Conservation (phyloP, 2,113 vertebrate genomes). For the Dromas ardeola region DNA sequence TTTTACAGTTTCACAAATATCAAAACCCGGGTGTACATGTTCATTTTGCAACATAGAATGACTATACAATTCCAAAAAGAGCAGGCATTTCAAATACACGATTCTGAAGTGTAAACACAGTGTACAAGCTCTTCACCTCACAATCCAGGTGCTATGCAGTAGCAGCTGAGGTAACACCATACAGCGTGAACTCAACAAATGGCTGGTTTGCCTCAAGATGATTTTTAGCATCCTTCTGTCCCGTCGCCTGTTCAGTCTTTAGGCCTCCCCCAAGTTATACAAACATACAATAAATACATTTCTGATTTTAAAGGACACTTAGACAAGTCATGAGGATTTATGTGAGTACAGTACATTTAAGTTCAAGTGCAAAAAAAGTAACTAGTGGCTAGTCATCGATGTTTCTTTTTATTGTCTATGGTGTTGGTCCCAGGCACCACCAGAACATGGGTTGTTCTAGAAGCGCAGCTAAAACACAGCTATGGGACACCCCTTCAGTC, state of each 20-base stretch:
- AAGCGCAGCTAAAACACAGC: conserved; percentile 24
- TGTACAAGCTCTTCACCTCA: conserved; percentile 46
- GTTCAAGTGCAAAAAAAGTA: conserved; percentile 81
- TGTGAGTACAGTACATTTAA: conserved; percentile 78
- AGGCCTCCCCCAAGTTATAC: conserved; percentile 38
- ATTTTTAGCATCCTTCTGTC: conserved; percentile 42
- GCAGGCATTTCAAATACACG: conserved; percentile 71
- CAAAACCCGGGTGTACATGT: conserved; percentile 68
- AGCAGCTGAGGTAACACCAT: conserved; percentile 50
- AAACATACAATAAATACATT: conserved; percentile 79
- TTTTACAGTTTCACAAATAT: conserved; percentile 73
- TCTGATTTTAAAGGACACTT: conserved; percentile 83
- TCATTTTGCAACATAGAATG: conserved; percentile 60
- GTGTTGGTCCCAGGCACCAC: conserved; percentile 65
- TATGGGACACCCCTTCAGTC: not conserved
- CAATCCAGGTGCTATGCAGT: conserved; percentile 62
- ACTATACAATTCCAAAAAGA: conserved; percentile 70
- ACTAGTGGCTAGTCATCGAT: conserved; percentile 65
- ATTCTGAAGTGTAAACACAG: conserved; percentile 75
- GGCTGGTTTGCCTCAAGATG: conserved; percentile 32
- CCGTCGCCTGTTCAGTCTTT: conserved; percentile 35
- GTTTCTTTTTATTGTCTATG: conserved; percentile 18
- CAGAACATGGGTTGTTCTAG: not conserved
- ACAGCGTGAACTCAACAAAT: conserved; percentile 22
- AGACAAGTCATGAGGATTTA: conserved; percentile 78